Percentiles rank a stretch among this genome's conserved stretches.
These are phyloP conservation scores for Plecturocebus donacophilus DNA, from an alignment of 2,113 vertebrate species.

Conservation along the genomic window DNA sequence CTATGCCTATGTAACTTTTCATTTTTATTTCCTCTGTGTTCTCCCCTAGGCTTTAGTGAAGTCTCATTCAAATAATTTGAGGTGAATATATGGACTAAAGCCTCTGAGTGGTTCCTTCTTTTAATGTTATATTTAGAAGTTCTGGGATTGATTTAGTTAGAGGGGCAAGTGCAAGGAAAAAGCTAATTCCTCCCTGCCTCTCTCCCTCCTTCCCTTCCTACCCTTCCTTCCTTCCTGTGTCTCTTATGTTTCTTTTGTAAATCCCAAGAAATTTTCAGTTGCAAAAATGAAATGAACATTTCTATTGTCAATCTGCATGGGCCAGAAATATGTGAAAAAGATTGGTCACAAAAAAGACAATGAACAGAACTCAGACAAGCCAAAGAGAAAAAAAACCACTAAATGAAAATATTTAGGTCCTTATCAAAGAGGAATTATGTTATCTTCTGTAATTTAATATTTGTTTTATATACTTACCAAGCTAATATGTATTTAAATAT, in stretches of 20 bases:
- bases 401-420: background rate
- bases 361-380: background rate
- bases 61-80: background rate
- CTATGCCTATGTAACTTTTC: background rate
- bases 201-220: background rate
- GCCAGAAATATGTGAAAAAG: background rate
- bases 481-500: background rate
- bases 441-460: background rate
- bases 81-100: background rate
- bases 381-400: background rate
- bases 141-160: background rate
- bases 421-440: background rate
- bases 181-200: background rate
- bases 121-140: background rate
- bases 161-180: background rate
- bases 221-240: too few species aligned
- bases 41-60: background rate
- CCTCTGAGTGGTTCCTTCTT: background rate
- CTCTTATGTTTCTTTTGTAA: background rate
- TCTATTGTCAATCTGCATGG: background rate
- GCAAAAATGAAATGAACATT: conserved; percentile 14
- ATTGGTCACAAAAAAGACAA: background rate
- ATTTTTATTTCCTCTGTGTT: background rate
- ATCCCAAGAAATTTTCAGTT: background rate
- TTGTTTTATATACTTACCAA: background rate